Evolutionary conservation across 1,140 invertebrate species (phyloP).

Genomic region (Chironomus tepperi): DNA sequence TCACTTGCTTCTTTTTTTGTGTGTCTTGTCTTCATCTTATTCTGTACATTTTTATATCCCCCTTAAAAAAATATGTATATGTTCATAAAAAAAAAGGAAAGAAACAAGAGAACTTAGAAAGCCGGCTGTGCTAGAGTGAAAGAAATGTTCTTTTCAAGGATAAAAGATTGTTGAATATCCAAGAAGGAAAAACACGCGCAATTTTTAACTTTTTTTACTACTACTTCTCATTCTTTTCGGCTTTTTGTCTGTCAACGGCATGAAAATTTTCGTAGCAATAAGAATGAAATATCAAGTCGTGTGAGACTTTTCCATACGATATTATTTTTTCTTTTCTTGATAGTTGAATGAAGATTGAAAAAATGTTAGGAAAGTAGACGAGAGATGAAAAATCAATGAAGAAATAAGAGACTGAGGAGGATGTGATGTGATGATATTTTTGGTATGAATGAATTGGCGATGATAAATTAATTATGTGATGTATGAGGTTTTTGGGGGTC

Average conservation of each 20-base stretch:
- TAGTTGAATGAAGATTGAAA: not conserved
- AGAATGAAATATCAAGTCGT: no score
- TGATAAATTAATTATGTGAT: no score
- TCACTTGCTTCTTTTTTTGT: not conserved
- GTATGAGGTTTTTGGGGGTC: no score
- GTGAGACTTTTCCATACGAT: not conserved
- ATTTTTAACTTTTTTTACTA: not conserved
- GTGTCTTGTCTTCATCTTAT: not conserved
- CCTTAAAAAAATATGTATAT: not conserved
- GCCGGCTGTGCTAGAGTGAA: conserved; percentile 15
- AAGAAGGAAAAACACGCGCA: not conserved
- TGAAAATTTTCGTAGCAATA: not conserved
- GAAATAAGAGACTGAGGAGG: no score
- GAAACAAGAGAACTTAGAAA: not conserved
- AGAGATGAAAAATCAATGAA: no score
- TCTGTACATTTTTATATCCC: not conserved
- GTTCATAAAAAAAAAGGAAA: not conserved
- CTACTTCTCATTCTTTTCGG: not conserved
- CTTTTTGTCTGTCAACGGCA: conserved; percentile 2
- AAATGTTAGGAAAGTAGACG: no score
- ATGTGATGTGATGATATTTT: no score
- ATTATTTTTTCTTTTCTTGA: not conserved
- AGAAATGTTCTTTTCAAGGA: not conserved
- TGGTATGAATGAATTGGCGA: no score
- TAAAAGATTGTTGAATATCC: conserved; percentile 20